Evolutionary conservation across 2,888 invertebrate genomes (phyloP).

Genomic region (Ophion ellenae): DNA sequence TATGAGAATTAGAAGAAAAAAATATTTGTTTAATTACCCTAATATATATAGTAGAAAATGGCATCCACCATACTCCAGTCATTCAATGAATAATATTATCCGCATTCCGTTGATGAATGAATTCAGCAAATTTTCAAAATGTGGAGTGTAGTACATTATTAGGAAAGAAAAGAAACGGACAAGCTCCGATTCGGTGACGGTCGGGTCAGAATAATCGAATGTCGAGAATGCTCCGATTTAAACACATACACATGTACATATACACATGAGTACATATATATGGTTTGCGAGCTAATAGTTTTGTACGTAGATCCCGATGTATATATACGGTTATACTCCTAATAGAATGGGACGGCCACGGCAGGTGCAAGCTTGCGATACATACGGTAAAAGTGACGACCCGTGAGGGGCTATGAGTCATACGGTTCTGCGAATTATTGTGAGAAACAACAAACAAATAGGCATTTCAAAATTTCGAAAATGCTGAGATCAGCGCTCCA

Average conservation of each 20-base stretch:
- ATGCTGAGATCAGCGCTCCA: slow-evolving; percentile 35
- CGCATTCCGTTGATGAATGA: too few relatives aligned
- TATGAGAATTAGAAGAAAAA: too few relatives aligned
- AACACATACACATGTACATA: background rate
- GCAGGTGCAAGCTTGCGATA: slow-evolving; percentile 26
- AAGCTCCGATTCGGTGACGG: too few relatives aligned
- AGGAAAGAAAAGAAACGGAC: too few relatives aligned
- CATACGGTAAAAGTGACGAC: slow-evolving; percentile 4
- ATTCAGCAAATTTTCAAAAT: too few relatives aligned
- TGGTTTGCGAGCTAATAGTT: slow-evolving; percentile 67
- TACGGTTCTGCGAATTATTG: slow-evolving; percentile 31
- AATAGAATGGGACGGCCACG: slow-evolving; percentile 52
- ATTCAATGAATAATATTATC: too few relatives aligned
- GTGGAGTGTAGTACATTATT: too few relatives aligned
- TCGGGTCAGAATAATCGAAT: background rate
- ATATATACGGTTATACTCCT: slow-evolving; percentile 50
- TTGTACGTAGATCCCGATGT: slow-evolving; percentile 67
- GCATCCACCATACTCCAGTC: too few relatives aligned
- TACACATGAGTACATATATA: slow-evolving; percentile 18
- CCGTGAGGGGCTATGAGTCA: slow-evolving; percentile 43
- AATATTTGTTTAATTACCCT: too few relatives aligned
- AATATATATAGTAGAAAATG: too few relatives aligned
- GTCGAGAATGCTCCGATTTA: slow-evolving; percentile 47
- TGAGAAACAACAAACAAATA: slow-evolving; percentile 11
- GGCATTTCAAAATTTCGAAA: slow-evolving; percentile 8